Percentiles rank a stretch among this genome's conserved stretches.
phyloP scores from a whole-genome alignment of 1,140 invertebrate genomes.

The Calosoma granatense region DNA sequence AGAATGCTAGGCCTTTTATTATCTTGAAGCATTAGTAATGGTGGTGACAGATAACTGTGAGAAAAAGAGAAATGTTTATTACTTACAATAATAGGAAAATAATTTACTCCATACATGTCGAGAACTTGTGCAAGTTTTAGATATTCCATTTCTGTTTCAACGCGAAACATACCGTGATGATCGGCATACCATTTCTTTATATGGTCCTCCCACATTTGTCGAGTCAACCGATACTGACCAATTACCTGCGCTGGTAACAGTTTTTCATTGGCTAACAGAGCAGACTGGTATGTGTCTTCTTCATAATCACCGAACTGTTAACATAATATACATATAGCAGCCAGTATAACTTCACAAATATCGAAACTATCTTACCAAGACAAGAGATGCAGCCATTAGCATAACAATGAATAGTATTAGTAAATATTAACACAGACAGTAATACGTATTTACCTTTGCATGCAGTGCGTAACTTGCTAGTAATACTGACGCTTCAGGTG shows the following conservation, averaged over 20 bases:
- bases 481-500: constrained; percentile 94
- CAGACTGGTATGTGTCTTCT: constrained; percentile 77
- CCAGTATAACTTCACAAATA: no score
- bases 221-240: constrained; percentile 96
- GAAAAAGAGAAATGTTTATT: no score
- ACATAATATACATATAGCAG: no score
- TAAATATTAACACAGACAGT: no score
- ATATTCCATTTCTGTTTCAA: constrained; percentile 99
- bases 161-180: constrained; percentile 83
- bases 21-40: no score
- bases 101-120: constrained; percentile 99
- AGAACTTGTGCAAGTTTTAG: constrained; percentile 98
- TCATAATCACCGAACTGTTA: constrained; percentile 88
- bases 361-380: no score
- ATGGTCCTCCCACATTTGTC: constrained; percentile 97
- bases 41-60: no score
- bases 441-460: constrained; percentile 67
- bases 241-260: constrained; percentile 91
- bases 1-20: no score
- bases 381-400: no score
- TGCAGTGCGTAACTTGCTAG: constrained; percentile 97
- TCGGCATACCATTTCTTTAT: constrained; percentile 88
- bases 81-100: constrained; percentile 86
- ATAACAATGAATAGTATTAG: no score
- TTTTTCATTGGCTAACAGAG: constrained; percentile 82